Percentiles rank a stretch among this genome's conserved stretches.
These are phyloP conservation scores for Esox masquinongy DNA, from an alignment of 2,797 vertebrate genomes.

Conservation along the genomic window DNA sequence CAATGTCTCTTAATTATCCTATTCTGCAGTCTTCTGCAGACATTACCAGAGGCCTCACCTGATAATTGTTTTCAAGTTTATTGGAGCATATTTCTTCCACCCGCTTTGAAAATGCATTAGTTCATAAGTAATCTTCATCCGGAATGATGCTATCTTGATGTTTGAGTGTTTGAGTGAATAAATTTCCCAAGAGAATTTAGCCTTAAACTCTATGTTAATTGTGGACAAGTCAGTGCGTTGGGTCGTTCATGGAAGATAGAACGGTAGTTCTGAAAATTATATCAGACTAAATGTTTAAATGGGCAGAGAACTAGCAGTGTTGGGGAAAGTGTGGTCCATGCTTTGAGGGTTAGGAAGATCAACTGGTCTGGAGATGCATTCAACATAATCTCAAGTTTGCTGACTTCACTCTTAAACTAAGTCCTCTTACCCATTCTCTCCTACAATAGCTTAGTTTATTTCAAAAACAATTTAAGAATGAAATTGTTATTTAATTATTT, in stretches of 20 bases:
- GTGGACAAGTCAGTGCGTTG: neutral
- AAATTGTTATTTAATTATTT: no score
- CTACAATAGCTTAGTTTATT: neutral
- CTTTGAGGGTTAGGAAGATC: conserved; percentile 1
- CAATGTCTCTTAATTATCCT: neutral
- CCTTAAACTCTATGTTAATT: conserved; percentile 3
- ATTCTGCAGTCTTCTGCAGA: neutral
- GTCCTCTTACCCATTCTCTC: neutral
- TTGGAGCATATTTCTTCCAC: neutral
- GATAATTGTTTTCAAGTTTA: neutral
- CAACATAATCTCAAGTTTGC: neutral
- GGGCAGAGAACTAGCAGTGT: neutral
- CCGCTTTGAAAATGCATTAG: neutral
- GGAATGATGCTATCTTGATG: neutral
- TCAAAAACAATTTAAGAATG: no score
- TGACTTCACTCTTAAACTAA: neutral
- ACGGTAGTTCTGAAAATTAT: neutral
- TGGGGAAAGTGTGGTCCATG: neutral
- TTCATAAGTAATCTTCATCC: neutral
- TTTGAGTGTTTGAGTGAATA: neutral
- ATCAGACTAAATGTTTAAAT: neutral
- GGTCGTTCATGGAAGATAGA: neutral
- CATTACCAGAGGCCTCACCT: neutral
- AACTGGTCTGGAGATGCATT: neutral
- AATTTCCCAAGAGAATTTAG: conserved; percentile 3